phyloP scores from a whole-genome alignment of 2,888 invertebrate genomes.

The Acronicta alni region DNA sequence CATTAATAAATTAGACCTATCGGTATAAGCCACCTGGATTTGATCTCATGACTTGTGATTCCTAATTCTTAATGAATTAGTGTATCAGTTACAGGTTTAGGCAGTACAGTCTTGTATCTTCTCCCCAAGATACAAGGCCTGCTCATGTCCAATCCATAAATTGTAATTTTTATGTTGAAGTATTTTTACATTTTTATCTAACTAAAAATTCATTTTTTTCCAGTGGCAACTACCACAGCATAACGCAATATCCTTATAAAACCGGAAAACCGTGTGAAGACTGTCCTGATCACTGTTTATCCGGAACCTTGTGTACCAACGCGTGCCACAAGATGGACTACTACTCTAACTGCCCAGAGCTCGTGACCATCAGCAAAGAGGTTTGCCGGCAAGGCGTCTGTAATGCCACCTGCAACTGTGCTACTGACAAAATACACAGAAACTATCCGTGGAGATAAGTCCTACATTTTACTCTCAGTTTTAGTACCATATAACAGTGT shows the following conservation, averaged over 20 bases:
- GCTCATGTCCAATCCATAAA: too few species aligned
- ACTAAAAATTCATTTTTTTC: slow-evolving; percentile 55
- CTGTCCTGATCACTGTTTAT: slow-evolving; percentile 91
- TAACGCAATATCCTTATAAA: slow-evolving; percentile 91
- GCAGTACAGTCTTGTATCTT: too few species aligned
- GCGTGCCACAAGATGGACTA: slow-evolving; percentile 91
- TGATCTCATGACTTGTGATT: too few species aligned
- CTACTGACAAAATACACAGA: slow-evolving; percentile 83
- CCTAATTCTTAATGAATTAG: too few species aligned
- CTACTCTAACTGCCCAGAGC: slow-evolving; percentile 92
- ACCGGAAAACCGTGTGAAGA: slow-evolving; percentile 90
- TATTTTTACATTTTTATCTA: neutral
- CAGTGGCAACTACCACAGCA: slow-evolving; percentile 92
- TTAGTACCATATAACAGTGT: slow-evolving; percentile 8
- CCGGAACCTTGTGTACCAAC: slow-evolving; percentile 92
- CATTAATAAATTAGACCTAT: too few species aligned
- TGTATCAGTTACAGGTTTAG: too few species aligned
- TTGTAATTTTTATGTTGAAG: neutral
- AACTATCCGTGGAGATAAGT: slow-evolving; percentile 67
- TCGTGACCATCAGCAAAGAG: slow-evolving; percentile 79
- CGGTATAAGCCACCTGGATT: too few species aligned
- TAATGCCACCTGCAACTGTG: slow-evolving; percentile 93
- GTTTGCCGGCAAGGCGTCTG: slow-evolving; percentile 89
- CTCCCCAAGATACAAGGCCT: too few species aligned
- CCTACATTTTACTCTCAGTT: neutral